Evolutionary conservation across 1,140 invertebrate species (phyloP).

Genomic region (Capitella teleta): DNA sequence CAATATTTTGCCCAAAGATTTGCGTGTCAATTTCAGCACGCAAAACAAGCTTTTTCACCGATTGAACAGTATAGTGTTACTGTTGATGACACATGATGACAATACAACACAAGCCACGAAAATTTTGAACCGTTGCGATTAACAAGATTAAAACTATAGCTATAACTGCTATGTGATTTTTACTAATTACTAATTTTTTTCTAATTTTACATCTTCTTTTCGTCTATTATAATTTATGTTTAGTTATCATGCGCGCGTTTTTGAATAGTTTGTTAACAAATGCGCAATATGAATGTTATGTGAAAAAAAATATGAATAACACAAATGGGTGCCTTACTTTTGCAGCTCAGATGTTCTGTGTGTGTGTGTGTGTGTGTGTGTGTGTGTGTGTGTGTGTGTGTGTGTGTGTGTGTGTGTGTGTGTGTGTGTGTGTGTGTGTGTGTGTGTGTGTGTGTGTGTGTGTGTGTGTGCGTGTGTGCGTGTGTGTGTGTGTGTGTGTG

Average conservation of each 20-base stretch:
- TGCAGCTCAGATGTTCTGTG: not conserved
- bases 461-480: not conserved
- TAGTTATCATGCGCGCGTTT: not conserved
- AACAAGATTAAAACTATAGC: no score
- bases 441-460: not conserved
- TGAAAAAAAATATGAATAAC: not conserved
- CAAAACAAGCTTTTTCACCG: no score
- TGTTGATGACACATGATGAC: no score
- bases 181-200: no score
- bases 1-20: no score
- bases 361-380: not conserved
- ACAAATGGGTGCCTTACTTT: not conserved
- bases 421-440: not conserved
- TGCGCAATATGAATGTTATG: not conserved
- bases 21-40: no score
- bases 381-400: not conserved
- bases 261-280: not conserved
- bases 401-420: not conserved
- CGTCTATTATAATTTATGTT: not conserved
- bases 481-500: not conserved
- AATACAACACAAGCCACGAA: no score
- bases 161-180: no score
- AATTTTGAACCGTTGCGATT: no score
- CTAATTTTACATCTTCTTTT: not conserved
- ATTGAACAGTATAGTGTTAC: no score